Conservation (phyloP, 2,888 invertebrate genomes). For the Noctua pronuba region DNA sequence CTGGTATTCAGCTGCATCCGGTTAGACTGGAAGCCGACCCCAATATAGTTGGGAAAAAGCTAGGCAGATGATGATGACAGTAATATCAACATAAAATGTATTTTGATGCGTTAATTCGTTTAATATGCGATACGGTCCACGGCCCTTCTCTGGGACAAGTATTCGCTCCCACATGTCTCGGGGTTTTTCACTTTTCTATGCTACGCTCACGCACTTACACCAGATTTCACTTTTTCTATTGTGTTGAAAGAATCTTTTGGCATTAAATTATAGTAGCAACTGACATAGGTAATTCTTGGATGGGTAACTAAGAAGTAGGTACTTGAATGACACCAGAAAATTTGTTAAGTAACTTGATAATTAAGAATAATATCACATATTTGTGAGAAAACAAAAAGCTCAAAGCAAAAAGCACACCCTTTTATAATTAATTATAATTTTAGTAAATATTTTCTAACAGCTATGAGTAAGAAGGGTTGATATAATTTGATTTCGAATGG, state of each 20-base stretch:
- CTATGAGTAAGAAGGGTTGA: constrained; percentile 49
- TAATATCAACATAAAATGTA: neutral
- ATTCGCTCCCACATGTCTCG: constrained; percentile 37
- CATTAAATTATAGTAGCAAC: neutral
- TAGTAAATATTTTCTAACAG: constrained; percentile 53
- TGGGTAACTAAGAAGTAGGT: neutral
- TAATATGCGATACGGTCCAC: constrained; percentile 30
- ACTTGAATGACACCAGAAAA: neutral
- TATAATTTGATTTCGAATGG: constrained; percentile 62
- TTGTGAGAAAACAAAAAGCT: constrained; percentile 38
- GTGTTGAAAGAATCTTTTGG: neutral
- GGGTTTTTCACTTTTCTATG: constrained; percentile 33
- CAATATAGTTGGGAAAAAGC: too few species aligned
- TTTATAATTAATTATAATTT: constrained; percentile 40
- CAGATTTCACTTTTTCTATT: constrained; percentile 15
- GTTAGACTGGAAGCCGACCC: too few species aligned
- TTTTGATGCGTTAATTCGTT: constrained; percentile 51
- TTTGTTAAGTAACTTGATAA: neutral
- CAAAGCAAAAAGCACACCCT: constrained; percentile 20
- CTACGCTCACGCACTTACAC: neutral
- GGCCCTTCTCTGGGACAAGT: constrained; percentile 11
- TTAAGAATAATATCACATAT: neutral
- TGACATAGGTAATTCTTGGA: neutral
- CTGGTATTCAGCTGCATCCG: too few species aligned
- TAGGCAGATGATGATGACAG: too few species aligned